Evolutionary conservation across 2,797 vertebrate genomes (phyloP), one percentile per base, ranked within the genome.

Genomic region (Sparidentex hasta): DNA sequence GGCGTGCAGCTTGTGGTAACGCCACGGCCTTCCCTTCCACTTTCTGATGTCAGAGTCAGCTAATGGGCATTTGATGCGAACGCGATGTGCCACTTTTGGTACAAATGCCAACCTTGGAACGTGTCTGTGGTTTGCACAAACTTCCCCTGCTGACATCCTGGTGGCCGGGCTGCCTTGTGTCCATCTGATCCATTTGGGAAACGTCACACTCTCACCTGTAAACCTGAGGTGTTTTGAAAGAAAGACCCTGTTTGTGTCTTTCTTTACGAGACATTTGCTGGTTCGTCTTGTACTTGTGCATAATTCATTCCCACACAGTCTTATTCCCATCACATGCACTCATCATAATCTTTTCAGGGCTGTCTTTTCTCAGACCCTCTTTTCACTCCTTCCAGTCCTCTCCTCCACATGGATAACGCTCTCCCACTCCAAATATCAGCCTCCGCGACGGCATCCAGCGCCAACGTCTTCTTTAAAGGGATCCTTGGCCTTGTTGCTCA

Each of bases 401-500:
- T 57, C 27, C 46, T 61, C 74, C 66, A 9, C 65, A 67, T 58
- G 76, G 71, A 71, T 47, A 27, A 52, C n/a, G 5, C 38, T 44
- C 69, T 41, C 51, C 29, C 33, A 61, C 58, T 62, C 61, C 68
- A 5, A 59, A 64, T 57, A n/a, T 17, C 59, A 64, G 14, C 46
- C n/a, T 13, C n/a, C 65, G 48, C 4, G 3, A 47, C 58, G 41
- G 66, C 48, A 52, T 52, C 41, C 25, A 33, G 1, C n/a, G 5
- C 51, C 47, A 54, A 17, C 47, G 41, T 55, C 52, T 64, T 63
- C 33, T 73, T 65, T 38, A 9, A 17, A 56, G 41, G 16, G 55
- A 62, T 63, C 33, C 12, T 7, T 43, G 27, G 73, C 38, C 23
- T 41, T 44, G 18, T 4, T 51, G 41, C 66, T 64, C 46, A 23